Evolutionary conservation across 2,888 invertebrate species (phyloP).

Genomic region (Aelia acuminata): DNA sequence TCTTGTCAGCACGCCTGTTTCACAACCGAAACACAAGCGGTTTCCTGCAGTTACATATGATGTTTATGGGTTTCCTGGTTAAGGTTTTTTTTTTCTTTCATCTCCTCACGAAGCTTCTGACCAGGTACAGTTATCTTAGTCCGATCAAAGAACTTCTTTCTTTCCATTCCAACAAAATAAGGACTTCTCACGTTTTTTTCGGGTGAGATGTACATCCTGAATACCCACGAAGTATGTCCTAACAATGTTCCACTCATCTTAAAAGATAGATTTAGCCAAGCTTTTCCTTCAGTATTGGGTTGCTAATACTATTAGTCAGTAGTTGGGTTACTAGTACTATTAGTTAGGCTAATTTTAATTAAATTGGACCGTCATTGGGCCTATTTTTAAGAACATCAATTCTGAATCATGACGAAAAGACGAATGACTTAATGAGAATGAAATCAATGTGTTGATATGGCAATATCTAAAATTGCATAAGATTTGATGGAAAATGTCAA

Average conservation of each 20-base stretch:
- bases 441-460: not conserved
- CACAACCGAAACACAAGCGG: not conserved
- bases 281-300: too few relatives aligned
- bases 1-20: not conserved
- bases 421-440: not conserved
- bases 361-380: too few relatives aligned
- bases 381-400: not conserved
- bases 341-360: too few relatives aligned
- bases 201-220: not conserved
- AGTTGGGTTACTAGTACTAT: too few relatives aligned
- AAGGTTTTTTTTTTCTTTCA: not conserved
- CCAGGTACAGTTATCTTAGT: not conserved
- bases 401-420: not conserved
- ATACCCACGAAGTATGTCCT: not conserved
- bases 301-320: too few relatives aligned
- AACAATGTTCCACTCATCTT: not conserved
- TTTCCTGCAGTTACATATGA: not conserved
- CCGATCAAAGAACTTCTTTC: not conserved
- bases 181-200: not conserved
- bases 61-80: not conserved
- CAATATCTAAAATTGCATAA: not conserved
- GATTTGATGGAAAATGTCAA: conserved; percentile 1
- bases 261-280: too few relatives aligned
- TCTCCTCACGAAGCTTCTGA: not conserved
- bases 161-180: not conserved